A percentile compares a stretch with the other conserved stretches of the same genome.
Conservation (phyloP, 2,113 vertebrate species). For the Sturnus vulgaris region DNA sequence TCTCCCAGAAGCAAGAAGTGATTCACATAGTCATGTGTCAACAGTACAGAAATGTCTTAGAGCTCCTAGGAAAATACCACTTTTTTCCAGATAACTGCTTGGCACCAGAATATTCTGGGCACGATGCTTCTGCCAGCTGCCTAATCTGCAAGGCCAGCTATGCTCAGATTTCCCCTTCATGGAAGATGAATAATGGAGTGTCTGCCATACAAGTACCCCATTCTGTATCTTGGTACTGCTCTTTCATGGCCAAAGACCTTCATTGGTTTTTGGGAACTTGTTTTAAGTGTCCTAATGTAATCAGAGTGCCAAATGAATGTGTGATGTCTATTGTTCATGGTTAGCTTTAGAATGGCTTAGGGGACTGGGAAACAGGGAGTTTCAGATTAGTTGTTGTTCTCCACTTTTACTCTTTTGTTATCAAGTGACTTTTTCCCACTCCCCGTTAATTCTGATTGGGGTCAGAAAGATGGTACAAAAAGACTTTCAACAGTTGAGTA, state of each 20-base stretch:
- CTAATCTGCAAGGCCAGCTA: not conserved
- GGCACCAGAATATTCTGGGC: not conserved
- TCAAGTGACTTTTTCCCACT: fast-evolving
- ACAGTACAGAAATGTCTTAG: not conserved
- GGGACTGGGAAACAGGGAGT: not conserved
- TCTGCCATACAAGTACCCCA: not conserved
- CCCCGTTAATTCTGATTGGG: not conserved
- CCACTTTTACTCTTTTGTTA: not conserved
- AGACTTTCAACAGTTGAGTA: not conserved
- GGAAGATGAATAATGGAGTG: not conserved
- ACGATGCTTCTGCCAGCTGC: not conserved
- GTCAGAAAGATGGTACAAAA: not conserved
- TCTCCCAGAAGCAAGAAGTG: not conserved
- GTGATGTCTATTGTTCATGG: not conserved
- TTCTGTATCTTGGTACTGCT: not conserved
- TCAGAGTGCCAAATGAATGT: not conserved
- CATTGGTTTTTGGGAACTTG: not conserved
- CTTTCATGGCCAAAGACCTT: not conserved
- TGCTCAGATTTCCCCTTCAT: not conserved
- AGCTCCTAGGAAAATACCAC: not conserved
- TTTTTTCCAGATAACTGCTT: not conserved
- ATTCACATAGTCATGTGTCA: not conserved
- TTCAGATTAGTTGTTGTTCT: not conserved
- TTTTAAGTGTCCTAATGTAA: not conserved
- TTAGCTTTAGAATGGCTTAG: not conserved